Base-by-base conservation (phyloP, 1,140 invertebrate species). In the Aphis craccivora region DNA sequence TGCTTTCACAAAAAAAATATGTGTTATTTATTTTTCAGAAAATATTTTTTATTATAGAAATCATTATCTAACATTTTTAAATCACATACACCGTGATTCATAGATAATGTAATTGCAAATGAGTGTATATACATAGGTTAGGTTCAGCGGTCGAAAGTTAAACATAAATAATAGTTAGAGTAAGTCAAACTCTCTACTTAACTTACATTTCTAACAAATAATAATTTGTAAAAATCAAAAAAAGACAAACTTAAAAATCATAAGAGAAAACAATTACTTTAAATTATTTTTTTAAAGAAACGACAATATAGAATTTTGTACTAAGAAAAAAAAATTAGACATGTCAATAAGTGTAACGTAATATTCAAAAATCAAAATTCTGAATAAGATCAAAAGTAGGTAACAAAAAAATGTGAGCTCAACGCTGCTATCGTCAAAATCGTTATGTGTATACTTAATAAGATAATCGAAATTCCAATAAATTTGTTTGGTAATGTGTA, bases 131-230 rank as follows among this genome's bases (percentile, higher is more conserved):
- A n/a, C n/a, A 76, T n/a, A n/a, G 9, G 0, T 76, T 35, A 18
- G n/a, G 14, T 18, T 6, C 30, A n/a, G 60, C n/a, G 9, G 11
- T 76, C 60, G 30, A 76, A 76, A 76, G 11, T 18, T 76, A 2
- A 76, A 6, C 6, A n/a, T n/a, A n/a, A n/a, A n/a, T 11, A 18
- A 60, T 60, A 60, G 55, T 60, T 60, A 1, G 9, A 4, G 25
- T 30, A 60, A 60, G 55, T 60, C 30, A 60, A 60, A 4, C 25
- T 60, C n/a, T 76, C 30, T n/a, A 67, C 60, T 67, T n/a, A 76
- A 67, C 60, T 67, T n/a, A 76, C 30, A 76, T 76, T 76, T 76
- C n/a, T 76, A 76, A 76, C n/a, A n/a, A 76, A n/a, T n/a, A 76
- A n/a, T 76, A n/a, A 20, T 35, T 35, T 76, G 23, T n/a, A 76